These are phyloP conservation scores for Prionailurus bengalensis DNA, from an alignment of 2,113 vertebrate species.

Conservation along the genomic window DNA sequence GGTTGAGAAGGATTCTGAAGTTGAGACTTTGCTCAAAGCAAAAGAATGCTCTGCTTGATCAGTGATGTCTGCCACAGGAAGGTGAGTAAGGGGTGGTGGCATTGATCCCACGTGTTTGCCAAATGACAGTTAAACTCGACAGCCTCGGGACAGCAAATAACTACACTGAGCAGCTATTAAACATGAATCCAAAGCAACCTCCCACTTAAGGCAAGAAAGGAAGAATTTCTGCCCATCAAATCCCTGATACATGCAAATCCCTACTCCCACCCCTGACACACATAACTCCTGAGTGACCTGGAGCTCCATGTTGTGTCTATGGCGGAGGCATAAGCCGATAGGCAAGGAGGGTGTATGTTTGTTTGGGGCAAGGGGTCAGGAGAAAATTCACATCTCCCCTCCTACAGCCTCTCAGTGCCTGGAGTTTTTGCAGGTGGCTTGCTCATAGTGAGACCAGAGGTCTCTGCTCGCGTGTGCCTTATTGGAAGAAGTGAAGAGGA, in stretches of 20 bases:
- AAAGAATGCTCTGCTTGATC: not conserved
- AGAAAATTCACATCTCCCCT: not conserved
- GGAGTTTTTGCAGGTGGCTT: not conserved
- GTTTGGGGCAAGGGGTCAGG: no score
- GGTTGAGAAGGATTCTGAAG: not conserved
- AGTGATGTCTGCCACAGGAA: not conserved
- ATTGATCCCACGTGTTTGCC: fast-evolving
- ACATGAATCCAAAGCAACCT: not conserved
- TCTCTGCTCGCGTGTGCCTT: not conserved
- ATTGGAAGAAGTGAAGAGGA: not conserved
- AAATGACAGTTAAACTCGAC: not conserved
- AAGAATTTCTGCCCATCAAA: not conserved
- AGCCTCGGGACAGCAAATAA: not conserved
- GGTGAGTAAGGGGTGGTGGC: not conserved
- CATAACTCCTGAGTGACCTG: not conserved
- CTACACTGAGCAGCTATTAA: not conserved
- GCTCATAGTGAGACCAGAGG: not conserved
- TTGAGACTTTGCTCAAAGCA: not conserved
- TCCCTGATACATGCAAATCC: no score
- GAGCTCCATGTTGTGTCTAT: not conserved
- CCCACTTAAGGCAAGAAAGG: not conserved
- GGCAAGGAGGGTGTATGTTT: not conserved
- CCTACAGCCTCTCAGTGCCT: not conserved
- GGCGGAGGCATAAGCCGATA: not conserved
- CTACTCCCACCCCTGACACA: fast-evolving